Evolutionary conservation across 2,113 vertebrate genomes (phyloP), one percentile per base, ranked within the genome.

Genomic region (Nipponia nippon): DNA sequence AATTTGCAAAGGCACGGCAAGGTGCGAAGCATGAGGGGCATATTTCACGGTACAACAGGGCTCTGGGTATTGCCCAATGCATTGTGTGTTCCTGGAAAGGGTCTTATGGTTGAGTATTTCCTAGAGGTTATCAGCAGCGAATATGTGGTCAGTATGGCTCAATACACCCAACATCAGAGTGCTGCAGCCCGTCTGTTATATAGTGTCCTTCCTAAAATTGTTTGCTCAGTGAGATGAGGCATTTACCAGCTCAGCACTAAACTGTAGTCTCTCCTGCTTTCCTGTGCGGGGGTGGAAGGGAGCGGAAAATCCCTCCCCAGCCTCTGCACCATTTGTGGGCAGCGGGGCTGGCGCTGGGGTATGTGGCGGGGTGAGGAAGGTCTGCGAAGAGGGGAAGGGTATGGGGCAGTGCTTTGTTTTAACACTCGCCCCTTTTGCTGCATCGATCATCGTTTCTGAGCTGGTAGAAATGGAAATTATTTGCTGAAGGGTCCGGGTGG

Each of bases 221-320:
- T 91, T 95, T 95, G 77, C 89, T 95, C 70, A 94, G 89, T 82
- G 71, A 84, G 72, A 94, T 27, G 94, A 95, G 78, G 73, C 87
- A 70, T 96, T 95, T 84, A 91, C 91, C 70, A 96, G 84, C 89
- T 96, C 94, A 96, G 96, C 92, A 84, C 70, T 91, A 76, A 84
- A n/a, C 78, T 69, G 47, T 49, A 44, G 69, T 49, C 67, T 88
- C 83, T 94, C 78, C 78, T 53, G 81, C 95, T 89, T 95, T 96
- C 93, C 94, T 94, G 47, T 44, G 65, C 1, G 3, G 44, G 92
- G 93, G 76, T 42, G 80, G 52, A 87, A 62, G 69, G 89, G 72
- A 90, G 72, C 2, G 7, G 76, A 87, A 96, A 94, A 87, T 95
- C 93, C 42, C 67, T 92, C 55, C 40, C 29, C 38, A 40, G 50